Evolutionary conservation across 2,888 invertebrate species (phyloP), one percentile per base, ranked within the genome.

Genomic region (Drosophila recens): DNA sequence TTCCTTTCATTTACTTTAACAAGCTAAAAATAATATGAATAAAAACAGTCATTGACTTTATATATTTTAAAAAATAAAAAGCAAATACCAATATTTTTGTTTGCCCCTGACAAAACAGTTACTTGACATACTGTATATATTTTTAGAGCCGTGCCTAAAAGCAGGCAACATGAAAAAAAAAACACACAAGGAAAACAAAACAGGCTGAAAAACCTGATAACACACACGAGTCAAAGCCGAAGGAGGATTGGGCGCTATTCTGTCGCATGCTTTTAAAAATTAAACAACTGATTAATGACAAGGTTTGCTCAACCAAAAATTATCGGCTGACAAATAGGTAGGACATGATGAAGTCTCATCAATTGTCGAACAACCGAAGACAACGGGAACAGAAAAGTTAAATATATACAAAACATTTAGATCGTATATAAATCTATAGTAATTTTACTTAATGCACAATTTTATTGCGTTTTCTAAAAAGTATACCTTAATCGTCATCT

Each of bases 281-380:
- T 74, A 71, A 90, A 66, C 74, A 82, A 66, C 78, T 82, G 89
- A 90, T 89, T 82, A 88, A 88, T 90, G 89, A 61, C 83, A 82
- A 68, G 76, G 76, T 79, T 79, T 73, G 71, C 46, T 74, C 65
- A 76, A 57, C 72, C 80, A 73, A 58, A 86, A 72, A 86, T 86
- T 74, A 90, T 86, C 66, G 74, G 57, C 61, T 82, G 82, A 88
- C 89, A 86, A 84, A 84, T 84, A 76, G 70, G 33, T 59, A 65
- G 67, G 34, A 15, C 61, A 40, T 59, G 61, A 87, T 75, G 58
- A 36, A 53, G 43, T 38, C 65, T 49, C 83, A 90, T 90, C 83
- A 79, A 84, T 88, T 56, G 33, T 15, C 27, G 27, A 38, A 15
- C 53, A 48, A 4, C 6, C 27, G 52, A 23, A 11, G 43, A 13